Base-by-base conservation (phyloP, 2,888 invertebrate species). In the Strigamia crassipes region DNA sequence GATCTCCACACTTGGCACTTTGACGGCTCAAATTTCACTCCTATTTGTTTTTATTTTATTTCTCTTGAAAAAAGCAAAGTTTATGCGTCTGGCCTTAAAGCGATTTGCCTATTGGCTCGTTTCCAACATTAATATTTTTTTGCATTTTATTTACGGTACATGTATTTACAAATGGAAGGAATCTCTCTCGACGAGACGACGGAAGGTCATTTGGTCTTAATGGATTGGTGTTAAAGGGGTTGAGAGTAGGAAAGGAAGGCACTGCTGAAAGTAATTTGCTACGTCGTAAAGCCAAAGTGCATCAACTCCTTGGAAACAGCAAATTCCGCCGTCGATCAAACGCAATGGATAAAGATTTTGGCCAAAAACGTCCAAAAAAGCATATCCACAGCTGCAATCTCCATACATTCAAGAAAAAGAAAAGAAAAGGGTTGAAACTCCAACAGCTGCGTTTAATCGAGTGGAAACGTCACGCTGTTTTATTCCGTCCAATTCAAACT, bases 141-240 rank as follows among this genome's bases (percentile, higher is more conserved):
- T 51, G 13, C 61, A 15, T 18, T 10, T 61, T 61, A 61, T 61
- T 61, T 61, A 61, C 61, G 61, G 18, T 61, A 23, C 61, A 61
- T 61, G 21, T 61, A 61, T 61, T 61, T 61, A 61, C 61, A 61
- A 61, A 61, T 23, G 61, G 21, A 21, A 18, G 23, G 61, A 61
- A 61, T 61, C 61, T 61, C 61, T 61, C 61, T 46, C 42, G 34
- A 34, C 42, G 15, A 46, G 42, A 23, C 18, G 23, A 61, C 61
- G 61, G 61, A 61, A 61, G 61, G 61, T 61, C 61, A 61, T 61
- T 61, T 61, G 61, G 61, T 23, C 61, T 61, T 61, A 61, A 61
- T 61, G 61, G 61, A 61, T 61, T 61, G 23, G 61, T 23, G 61
- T 61, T 61, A 61, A 61, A 61, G 61, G 61, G 61, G 61, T 61